Conservation (phyloP, 2,113 vertebrate species). For the Channa maculata region DNA sequence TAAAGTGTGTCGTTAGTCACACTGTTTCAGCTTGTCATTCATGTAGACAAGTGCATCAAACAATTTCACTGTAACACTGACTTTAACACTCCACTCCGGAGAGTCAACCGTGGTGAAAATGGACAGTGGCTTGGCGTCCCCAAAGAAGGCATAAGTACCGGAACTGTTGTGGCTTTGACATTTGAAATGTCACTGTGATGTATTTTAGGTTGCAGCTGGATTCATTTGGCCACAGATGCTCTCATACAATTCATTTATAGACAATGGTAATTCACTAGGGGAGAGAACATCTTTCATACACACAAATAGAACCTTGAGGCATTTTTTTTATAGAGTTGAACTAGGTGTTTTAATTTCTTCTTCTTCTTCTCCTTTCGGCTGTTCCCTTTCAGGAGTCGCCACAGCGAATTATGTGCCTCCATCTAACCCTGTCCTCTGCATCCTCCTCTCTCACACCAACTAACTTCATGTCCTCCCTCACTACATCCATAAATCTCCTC, state of each 20-base stretch:
- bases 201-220: constrained; percentile 44
- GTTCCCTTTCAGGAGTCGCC: no score
- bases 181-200: constrained; percentile 55
- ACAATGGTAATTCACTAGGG: constrained; percentile 14
- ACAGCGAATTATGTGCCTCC: no score
- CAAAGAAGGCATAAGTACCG: constrained; percentile 47
- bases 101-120: constrained; percentile 34
- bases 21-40: constrained; percentile 62
- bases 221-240: constrained; percentile 49
- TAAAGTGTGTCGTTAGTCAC: constrained; percentile 68
- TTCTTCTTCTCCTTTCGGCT: no score
- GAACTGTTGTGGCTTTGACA: constrained; percentile 73
- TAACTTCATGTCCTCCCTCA: no score
- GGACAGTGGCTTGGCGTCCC: constrained; percentile 16
- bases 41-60: constrained; percentile 54
- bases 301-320: no score
- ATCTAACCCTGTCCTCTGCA: no score
- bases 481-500: no score
- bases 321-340: no score
- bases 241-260: constrained; percentile 24
- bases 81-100: constrained; percentile 30
- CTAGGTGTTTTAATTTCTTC: no score
- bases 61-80: constrained; percentile 57
- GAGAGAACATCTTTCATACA: neutral
- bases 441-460: no score